phyloP scores from a whole-genome alignment of 2,888 invertebrate species.

The Atrina japonica region DNA sequence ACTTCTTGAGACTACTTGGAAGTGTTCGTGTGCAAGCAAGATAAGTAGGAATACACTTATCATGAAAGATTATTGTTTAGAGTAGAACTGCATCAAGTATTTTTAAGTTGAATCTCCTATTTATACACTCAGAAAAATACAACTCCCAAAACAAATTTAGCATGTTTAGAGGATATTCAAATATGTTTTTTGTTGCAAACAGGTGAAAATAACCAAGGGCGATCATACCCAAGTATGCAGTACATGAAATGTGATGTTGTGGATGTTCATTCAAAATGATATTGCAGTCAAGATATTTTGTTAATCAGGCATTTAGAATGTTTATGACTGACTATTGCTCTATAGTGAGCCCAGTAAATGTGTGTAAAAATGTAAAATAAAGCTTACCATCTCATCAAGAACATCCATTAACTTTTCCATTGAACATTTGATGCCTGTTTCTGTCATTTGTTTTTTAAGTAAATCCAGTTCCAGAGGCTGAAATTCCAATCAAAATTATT shows the following conservation, averaged over 20 bases:
- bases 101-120: too few species aligned
- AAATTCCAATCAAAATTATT: neutral
- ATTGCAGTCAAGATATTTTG: neutral
- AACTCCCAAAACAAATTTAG: too few species aligned
- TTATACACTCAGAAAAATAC: too few species aligned
- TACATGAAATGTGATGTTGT: neutral
- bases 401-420: slow-evolving; percentile 81
- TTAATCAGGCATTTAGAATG: neutral
- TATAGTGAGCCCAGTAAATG: neutral
- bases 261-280: neutral
- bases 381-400: slow-evolving; percentile 81
- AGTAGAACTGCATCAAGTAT: too few species aligned
- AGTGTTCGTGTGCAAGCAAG: too few species aligned
- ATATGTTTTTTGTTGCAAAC: too few species aligned
- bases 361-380: neutral
- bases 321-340: neutral
- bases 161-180: too few species aligned
- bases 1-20: too few species aligned
- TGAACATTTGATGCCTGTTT: slow-evolving; percentile 81
- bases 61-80: too few species aligned
- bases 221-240: too few species aligned
- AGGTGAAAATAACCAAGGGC: too few species aligned
- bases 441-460: slow-evolving; percentile 80
- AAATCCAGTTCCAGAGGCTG: slow-evolving; percentile 82
- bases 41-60: too few species aligned